These are phyloP conservation scores for Coilia nasus DNA, from an alignment of 2,797 vertebrate genomes.

Conservation along the genomic window DNA sequence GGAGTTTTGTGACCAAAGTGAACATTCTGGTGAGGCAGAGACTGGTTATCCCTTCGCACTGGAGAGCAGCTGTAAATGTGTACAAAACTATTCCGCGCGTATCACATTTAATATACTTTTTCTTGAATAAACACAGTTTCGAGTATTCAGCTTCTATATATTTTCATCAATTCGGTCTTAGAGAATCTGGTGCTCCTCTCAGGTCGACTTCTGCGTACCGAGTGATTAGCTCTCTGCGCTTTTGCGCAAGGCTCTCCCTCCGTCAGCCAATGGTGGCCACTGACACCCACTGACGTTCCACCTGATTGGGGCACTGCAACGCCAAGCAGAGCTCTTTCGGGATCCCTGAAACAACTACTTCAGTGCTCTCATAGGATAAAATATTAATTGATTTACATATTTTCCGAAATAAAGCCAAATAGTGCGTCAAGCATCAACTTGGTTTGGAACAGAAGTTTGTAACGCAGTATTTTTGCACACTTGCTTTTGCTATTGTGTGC, in stretches of 20 bases:
- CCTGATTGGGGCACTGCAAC: conserved; percentile 75
- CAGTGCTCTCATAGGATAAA: conserved; percentile 54
- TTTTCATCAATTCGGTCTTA: not conserved
- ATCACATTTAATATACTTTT: not conserved
- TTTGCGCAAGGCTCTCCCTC: conserved; percentile 89
- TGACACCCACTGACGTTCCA: conserved; percentile 68
- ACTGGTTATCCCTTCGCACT: not conserved
- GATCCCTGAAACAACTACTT: conserved; percentile 66
- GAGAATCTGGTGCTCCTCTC: conserved; percentile 77
- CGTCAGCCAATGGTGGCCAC: conserved; percentile 73
- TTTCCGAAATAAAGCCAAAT: conserved; percentile 62
- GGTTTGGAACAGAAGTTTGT: not conserved
- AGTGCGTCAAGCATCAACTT: conserved; percentile 1
- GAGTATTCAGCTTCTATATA: not conserved
- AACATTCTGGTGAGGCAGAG: conserved; percentile 59
- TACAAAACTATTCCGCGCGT: not conserved
- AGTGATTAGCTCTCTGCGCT: conserved; percentile 81
- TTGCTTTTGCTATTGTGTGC: not conserved
- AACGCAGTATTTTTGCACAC: not conserved
- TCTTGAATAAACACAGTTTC: not conserved
- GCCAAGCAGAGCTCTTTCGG: conserved; percentile 68
- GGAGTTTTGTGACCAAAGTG: conserved; percentile 72
- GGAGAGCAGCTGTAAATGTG: not conserved
- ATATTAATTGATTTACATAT: conserved; percentile 75
- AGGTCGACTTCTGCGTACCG: conserved; percentile 87